Base-by-base conservation (phyloP, 2,113 vertebrate species). In the Epinephelus cyanopodus region DNA sequence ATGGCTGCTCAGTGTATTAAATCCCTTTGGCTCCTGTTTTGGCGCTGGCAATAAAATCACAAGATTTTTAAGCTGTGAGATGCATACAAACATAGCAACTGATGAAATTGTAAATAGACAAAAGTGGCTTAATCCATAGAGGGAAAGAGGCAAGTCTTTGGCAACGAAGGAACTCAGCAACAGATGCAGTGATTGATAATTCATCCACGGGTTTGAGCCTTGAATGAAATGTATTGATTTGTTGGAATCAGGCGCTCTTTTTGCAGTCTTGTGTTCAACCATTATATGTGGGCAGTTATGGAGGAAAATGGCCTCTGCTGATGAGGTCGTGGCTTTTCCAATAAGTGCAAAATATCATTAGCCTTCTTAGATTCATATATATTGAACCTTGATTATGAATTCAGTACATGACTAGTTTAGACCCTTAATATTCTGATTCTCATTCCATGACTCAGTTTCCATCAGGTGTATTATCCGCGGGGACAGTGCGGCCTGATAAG, bases 51-150 rank as follows among this genome's bases (percentile, higher is more conserved):
- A 81, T 74, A 74, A 83, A 90, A 85, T 80, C 83, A 85, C 84
- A 91, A 85, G 83, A 81, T 86, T 91, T 91, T 81, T 82, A 84
- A 92, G 75, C 89, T 87, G 86, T 68, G 84, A 90, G 90, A 89
- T 87, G 87, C 85, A 92, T 77, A 83, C 84, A 92, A 89, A 92
- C 83, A 89, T 77, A 86, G 86, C 86, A 79, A 92, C 91, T 90
- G 88, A 93, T 92, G 81, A 93, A 92, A 91, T 87, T 87, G 85
- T 92, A 92, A 95, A 93, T 87, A 87, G 89, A 93, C 84, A 93
- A 94, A 94, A 93, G 89, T 92, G 87, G 73, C 84, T 89, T 85
- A 90, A 84, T 88, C 91, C 92, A 67, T 54, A 78, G 82, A 89
- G 91, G 74, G 81, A 81, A 68, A 76, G 74, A 74, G 84, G 87